Base-by-base conservation (phyloP, 1,140 invertebrate species). In the Ctenoplectra terminalis region DNA sequence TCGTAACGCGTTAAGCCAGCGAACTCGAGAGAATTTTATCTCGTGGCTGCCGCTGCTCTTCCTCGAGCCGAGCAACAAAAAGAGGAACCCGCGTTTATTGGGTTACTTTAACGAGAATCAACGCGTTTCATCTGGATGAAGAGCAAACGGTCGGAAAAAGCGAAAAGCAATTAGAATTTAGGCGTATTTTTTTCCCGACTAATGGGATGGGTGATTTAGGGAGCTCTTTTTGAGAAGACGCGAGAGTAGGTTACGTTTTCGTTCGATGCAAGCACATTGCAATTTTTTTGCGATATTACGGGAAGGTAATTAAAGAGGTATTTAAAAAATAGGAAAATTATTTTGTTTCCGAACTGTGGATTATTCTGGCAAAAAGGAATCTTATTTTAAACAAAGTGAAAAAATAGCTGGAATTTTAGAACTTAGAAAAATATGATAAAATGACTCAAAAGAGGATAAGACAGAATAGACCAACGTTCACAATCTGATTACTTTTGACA, bases 91-190 rank as follows among this genome's bases (percentile, higher is more conserved):
- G 11, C 50, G 52, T 72, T 72, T 72, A 72, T 58, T 58, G 34
- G n/a, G n/a, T 72, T 72, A 58, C 13, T 40, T 40, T 50, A 69
- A 50, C 66, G 43, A 69, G 66, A 50, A 69, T 69, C 66, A 48
- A 50, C 66, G 66, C 66, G 66, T 69, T 69, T 50, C 66, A 50
- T 50, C 46, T 29, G 43, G 66, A 50, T 23, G 66, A 69, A 69
- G 66, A 34, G 29, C 66, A 46, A 34, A 50, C 29, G 46, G 11
- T 15, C 1, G 26, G 29, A n/a, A 48, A 34, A 50, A 50, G 66
- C 20, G 66, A 31, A 69, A 69, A 69, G 66, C 50, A 69, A 69
- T 69, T 69, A 66, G n/a, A n/a, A 66, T 40, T 66, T 43, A 26
- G 50, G 50, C 37, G 69, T 37, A 26, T 56, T 52, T 52, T 20